Conservation (phyloP, 2,113 vertebrate species). For the Corythaixoides concolor region DNA sequence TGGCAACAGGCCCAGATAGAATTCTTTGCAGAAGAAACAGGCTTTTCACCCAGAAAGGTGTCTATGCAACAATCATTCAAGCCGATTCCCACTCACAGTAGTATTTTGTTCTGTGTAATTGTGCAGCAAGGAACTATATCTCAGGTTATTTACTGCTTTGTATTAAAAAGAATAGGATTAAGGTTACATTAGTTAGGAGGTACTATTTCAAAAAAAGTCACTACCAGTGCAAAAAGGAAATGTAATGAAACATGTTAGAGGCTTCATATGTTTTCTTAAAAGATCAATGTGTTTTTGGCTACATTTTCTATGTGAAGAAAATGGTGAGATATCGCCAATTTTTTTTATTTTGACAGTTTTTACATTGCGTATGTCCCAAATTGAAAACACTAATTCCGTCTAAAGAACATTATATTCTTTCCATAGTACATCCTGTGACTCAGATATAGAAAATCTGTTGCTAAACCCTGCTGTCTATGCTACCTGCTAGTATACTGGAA, state of each 20-base stretch:
- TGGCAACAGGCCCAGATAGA: not conserved
- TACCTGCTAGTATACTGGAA: not conserved
- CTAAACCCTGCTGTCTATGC: not conserved
- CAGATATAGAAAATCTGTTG: not conserved
- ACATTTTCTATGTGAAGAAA: not conserved
- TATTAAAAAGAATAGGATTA: not conserved
- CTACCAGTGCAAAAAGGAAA: not conserved
- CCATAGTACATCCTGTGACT: not conserved
- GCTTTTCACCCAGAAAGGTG: not conserved
- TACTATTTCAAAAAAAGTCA: not conserved
- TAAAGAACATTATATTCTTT: not conserved
- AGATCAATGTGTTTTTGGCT: not conserved
- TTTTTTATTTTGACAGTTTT: not conserved
- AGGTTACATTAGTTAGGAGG: not conserved
- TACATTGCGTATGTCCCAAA: not conserved
- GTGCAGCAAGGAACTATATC: not conserved
- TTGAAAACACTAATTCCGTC: not conserved
- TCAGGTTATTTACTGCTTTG: not conserved
- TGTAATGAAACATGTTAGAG: not conserved
- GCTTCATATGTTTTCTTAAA: not conserved
- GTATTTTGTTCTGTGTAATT: not conserved
- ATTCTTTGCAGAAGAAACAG: not conserved
- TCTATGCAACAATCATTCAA: not conserved
- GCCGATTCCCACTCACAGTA: fast-evolving
- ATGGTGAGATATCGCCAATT: not conserved